Base-by-base conservation (phyloP, 2,797 vertebrate species). In the Gallinago stenura region DNA sequence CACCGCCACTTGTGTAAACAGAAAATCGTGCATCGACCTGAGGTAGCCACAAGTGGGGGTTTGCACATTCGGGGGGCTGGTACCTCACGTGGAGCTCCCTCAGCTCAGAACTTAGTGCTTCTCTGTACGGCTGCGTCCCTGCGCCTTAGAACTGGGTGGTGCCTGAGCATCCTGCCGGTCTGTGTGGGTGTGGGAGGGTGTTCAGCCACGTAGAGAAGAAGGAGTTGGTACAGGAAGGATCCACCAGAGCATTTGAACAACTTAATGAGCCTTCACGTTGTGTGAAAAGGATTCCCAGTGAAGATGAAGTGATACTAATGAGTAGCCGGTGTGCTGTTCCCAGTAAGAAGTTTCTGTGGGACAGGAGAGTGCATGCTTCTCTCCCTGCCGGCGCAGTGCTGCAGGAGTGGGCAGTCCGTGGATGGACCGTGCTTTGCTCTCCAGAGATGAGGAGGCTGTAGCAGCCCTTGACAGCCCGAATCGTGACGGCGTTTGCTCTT, bases 171-270 rank as follows among this genome's bases (percentile, higher is more conserved):
- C 61, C 30, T 26, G 13, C 26, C 28, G 53, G 41, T 75, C 35
- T 90, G 43, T 83, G 1, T 31, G 70, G 51, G 14, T 33, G 51
- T 41, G 45, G 50, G 70, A 83, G 70, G 73, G 45, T 62, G 61
- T 68, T 91, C 83, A 46, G 73, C 90, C 45, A 6, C 4, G 3
- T 22, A 62, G 1, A 60, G 54, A 43, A 51, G 83, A 25, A 93
- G 33, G 50, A 88, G 24, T 86, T 76, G 85, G 41, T 88, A 33
- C 89, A 81, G 87, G 37, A 84, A 65, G 56, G 70, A 73, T 92
- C 83, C 83, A 45, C 39, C 72, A 65, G 91, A 84, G 77, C 51
- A 5, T 72, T 62, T 76, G 73, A 72, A 51, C 46, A 62, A 31
- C 51, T 54, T 48, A 58, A 14, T 16, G 58, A 95, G 45, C 58